These are phyloP conservation scores for Bilobella aurantiaca DNA, from an alignment of 1,140 invertebrate genomes.

Conservation along the genomic window DNA sequence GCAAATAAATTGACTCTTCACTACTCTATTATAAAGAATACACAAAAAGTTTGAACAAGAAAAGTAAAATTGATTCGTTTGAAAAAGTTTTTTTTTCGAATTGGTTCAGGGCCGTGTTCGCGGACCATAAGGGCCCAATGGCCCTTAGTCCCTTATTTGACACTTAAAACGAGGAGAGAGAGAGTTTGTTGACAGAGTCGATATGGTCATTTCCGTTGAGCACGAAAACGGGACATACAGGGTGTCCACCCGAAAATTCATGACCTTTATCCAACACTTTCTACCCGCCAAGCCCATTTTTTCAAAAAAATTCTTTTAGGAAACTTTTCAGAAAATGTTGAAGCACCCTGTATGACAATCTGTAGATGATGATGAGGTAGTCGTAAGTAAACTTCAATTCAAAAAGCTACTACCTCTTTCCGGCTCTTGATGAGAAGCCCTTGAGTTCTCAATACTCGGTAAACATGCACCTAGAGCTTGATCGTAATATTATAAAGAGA, in stretches of 20 bases:
- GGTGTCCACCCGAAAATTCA: too few relatives aligned
- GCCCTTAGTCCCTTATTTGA: neutral
- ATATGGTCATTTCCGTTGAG: constrained; percentile 1
- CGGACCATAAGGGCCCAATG: neutral
- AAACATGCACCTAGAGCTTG: constrained; percentile 15
- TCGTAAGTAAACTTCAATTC: neutral
- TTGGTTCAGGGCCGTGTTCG: neutral
- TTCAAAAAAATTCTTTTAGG: too few relatives aligned
- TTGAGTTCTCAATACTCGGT: constrained; percentile 8
- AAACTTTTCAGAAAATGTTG: too few relatives aligned
- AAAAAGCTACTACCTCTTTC: neutral
- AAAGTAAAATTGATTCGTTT: constrained; percentile 1
- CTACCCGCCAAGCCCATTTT: too few relatives aligned
- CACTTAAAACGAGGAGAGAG: constrained; percentile 3
- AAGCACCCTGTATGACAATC: too few relatives aligned
- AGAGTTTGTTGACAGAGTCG: neutral
- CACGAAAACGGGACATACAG: too few relatives aligned
- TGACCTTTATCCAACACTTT: too few relatives aligned
- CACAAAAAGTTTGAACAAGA: neutral
- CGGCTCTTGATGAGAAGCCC: constrained; percentile 4
- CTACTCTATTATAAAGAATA: neutral
- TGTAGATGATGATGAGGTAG: too few relatives aligned
- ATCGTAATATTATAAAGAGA: constrained; percentile 2
- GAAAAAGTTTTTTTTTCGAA: neutral
- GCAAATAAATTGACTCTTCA: constrained; percentile 7